Conservation (phyloP, 2,888 invertebrate species). For the Archips xylosteana region DNA sequence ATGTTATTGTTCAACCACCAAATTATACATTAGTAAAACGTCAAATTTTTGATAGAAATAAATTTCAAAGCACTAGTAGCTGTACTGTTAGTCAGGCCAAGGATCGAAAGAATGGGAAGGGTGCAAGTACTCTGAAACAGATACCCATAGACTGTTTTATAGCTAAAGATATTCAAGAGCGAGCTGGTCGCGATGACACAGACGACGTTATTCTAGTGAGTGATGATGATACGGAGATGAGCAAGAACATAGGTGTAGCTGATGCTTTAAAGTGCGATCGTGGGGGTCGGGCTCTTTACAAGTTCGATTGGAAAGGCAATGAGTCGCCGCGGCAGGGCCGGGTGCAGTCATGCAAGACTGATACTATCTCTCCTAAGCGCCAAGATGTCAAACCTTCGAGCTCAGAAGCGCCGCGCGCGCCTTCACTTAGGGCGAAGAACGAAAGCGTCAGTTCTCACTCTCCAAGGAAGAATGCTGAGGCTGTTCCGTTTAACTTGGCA, state of each 20-base stretch:
- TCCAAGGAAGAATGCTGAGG: conserved; percentile 63
- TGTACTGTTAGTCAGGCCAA: conserved; percentile 46
- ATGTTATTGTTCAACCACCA: conserved; percentile 81
- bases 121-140: conserved; percentile 62
- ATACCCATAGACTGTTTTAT: conserved; percentile 66
- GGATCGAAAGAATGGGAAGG: conserved; percentile 60
- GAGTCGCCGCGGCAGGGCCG: conserved; percentile 55
- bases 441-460: conserved; percentile 58
- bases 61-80: conserved; percentile 58
- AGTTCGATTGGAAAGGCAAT: conserved; percentile 54
- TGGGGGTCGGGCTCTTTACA: conserved; percentile 52
- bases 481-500: conserved; percentile 64
- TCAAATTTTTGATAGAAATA: conserved; percentile 62
- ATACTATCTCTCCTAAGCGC: conserved; percentile 50
- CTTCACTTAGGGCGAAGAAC: conserved; percentile 53
- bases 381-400: conserved; percentile 57
- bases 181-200: conserved; percentile 47
- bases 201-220: conserved; percentile 49
- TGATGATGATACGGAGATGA: conserved; percentile 69
- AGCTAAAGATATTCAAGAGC: conserved; percentile 54
- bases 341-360: conserved; percentile 51
- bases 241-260: conserved; percentile 65
- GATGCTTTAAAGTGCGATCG: conserved; percentile 65
- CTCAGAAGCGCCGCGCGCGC: conserved; percentile 54
- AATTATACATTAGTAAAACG: conserved; percentile 79